Evolutionary conservation across 1,140 invertebrate species (phyloP).

Genomic region (Ylistrum balloti): DNA sequence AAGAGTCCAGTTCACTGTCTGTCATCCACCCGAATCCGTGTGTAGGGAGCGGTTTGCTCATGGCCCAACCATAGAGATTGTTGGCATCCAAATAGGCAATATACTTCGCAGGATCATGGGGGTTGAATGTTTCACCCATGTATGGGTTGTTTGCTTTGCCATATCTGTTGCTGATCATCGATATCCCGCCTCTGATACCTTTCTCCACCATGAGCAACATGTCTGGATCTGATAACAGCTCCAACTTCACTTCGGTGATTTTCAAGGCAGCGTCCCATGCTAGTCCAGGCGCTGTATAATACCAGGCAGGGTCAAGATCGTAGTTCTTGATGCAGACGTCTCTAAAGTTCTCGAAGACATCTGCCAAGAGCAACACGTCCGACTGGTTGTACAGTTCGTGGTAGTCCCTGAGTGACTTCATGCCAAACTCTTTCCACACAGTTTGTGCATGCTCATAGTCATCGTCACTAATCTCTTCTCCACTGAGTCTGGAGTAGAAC

Average conservation of each 20-base stretch:
- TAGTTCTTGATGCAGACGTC: slow-evolving; percentile 59
- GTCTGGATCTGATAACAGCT: slow-evolving; percentile 68
- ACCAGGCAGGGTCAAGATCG: slow-evolving; percentile 71
- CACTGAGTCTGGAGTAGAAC: too few relatives aligned
- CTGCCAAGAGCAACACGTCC: slow-evolving; percentile 67
- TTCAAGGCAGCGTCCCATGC: slow-evolving; percentile 62
- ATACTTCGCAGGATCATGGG: slow-evolving; percentile 24
- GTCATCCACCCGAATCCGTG: slow-evolving; percentile 71
- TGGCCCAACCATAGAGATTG: slow-evolving; percentile 73
- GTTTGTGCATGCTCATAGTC: slow-evolving; percentile 72
- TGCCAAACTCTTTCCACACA: slow-evolving; percentile 74
- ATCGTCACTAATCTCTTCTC: slow-evolving; percentile 50
- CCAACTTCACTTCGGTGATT: slow-evolving; percentile 62
- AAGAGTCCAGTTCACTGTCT: neutral
- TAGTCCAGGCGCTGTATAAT: slow-evolving; percentile 71
- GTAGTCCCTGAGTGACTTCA: slow-evolving; percentile 79
- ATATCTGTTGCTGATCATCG: slow-evolving; percentile 57
- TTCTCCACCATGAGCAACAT: slow-evolving; percentile 69
- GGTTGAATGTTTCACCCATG: slow-evolving; percentile 47
- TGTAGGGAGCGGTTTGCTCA: slow-evolving; percentile 64
- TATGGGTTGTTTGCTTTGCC: slow-evolving; percentile 59
- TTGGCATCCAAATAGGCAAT: slow-evolving; percentile 64
- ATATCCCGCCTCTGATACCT: slow-evolving; percentile 56
- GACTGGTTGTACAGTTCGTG: slow-evolving; percentile 79
- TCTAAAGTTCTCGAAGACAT: slow-evolving; percentile 84